Evolutionary conservation across 2,888 invertebrate species (phyloP).

Genomic region (Yponomeuta evonymella): DNA sequence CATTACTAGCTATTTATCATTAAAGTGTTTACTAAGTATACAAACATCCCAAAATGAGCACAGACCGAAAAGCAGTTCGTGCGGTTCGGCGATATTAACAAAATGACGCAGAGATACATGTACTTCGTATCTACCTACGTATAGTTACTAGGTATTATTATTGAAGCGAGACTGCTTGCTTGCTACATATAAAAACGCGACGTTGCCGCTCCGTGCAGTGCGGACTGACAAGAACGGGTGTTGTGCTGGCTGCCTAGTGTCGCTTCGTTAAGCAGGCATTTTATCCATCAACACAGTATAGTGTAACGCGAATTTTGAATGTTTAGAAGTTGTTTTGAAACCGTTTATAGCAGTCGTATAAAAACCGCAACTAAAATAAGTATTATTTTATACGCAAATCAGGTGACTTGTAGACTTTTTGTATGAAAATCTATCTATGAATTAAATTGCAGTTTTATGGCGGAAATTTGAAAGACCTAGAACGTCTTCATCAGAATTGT

Average conservation of each 20-base stretch:
- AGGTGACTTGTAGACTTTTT: no score
- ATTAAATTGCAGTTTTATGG: no score
- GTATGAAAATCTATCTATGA: no score
- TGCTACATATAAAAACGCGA: constrained; percentile 39
- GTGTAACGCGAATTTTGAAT: neutral
- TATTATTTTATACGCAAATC: no score
- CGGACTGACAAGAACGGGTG: constrained; percentile 29
- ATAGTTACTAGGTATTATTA: neutral
- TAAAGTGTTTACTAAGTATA: neutral
- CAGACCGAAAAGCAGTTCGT: neutral
- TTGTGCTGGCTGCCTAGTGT: constrained; percentile 41
- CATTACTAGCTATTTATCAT: neutral
- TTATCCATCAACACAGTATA: neutral
- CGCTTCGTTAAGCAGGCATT: constrained; percentile 31
- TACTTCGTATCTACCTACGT: constrained; percentile 4
- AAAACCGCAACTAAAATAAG: neutral
- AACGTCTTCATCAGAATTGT: no score
- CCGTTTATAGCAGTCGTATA: neutral
- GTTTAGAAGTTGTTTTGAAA: neutral
- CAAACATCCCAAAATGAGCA: neutral
- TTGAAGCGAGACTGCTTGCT: constrained; percentile 9
- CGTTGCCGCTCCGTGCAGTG: constrained; percentile 41
- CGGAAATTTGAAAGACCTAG: no score
- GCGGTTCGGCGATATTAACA: neutral
- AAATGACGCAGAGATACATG: neutral